Conservation (phyloP, 2,797 vertebrate genomes). For the Platalea minor region DNA sequence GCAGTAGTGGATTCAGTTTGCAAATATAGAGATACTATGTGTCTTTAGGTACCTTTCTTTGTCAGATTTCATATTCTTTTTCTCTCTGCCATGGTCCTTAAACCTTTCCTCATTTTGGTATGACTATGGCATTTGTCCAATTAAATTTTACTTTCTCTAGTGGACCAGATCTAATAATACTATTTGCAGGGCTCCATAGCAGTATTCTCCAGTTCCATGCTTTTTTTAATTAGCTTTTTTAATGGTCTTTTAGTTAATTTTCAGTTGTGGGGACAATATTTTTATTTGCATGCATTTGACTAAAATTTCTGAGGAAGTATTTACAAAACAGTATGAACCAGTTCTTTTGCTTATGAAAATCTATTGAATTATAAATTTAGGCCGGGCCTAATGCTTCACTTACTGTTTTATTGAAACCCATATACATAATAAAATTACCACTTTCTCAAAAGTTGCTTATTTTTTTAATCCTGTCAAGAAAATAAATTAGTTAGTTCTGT, state of each 20-base stretch:
- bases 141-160: neutral
- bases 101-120: neutral
- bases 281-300: neutral
- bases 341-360: neutral
- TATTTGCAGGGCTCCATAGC: neutral
- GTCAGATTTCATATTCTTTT: neutral
- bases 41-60: neutral
- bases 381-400: neutral
- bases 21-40: neutral
- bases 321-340: neutral
- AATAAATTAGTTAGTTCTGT: neutral
- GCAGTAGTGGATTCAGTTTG: neutral
- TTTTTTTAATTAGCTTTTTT: neutral
- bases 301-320: neutral
- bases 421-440: conserved; percentile 12
- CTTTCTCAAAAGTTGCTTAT: neutral
- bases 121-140: neutral
- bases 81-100: neutral
- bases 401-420: neutral
- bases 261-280: neutral
- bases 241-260: neutral
- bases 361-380: neutral
- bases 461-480: neutral
- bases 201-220: neutral
- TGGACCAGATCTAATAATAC: neutral